phyloP scores from a whole-genome alignment of 1,140 invertebrate species.

The Antheraea mylitta region DNA sequence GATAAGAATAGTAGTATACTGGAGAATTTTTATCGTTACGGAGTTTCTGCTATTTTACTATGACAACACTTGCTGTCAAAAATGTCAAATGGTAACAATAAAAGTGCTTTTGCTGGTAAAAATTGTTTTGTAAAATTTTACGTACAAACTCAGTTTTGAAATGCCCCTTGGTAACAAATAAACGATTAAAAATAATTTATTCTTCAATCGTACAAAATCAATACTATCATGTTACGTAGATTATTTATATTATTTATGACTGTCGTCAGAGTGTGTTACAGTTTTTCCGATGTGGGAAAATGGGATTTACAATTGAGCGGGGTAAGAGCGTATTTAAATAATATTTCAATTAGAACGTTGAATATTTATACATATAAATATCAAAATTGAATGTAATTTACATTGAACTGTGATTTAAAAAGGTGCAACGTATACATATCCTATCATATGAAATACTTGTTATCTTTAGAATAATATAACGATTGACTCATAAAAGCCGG shows the following conservation, averaged over 20 bases:
- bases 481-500: too few relatives aligned
- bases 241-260: slow-evolving; percentile 49
- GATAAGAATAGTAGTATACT: too few relatives aligned
- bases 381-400: neutral
- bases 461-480: too few relatives aligned
- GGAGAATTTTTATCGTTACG: too few relatives aligned
- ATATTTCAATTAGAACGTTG: neutral
- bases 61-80: neutral
- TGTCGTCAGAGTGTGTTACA: slow-evolving; percentile 45
- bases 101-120: neutral
- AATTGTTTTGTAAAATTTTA: slow-evolving; percentile 8
- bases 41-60: neutral
- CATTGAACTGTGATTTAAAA: neutral
- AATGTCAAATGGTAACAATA: neutral
- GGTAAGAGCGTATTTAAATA: slow-evolving; percentile 37
- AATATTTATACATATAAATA: too few relatives aligned
- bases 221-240: slow-evolving; percentile 35
- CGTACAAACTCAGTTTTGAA: slow-evolving; percentile 18
- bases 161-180: slow-evolving; percentile 38
- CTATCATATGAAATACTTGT: too few relatives aligned
- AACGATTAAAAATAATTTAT: slow-evolving; percentile 30
- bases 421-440: neutral
- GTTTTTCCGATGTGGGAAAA: slow-evolving; percentile 72
- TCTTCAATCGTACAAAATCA: neutral
- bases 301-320: slow-evolving; percentile 67